phyloP scores from a whole-genome alignment of 2,113 vertebrate genomes.

The Spermophilus dauricus region DNA sequence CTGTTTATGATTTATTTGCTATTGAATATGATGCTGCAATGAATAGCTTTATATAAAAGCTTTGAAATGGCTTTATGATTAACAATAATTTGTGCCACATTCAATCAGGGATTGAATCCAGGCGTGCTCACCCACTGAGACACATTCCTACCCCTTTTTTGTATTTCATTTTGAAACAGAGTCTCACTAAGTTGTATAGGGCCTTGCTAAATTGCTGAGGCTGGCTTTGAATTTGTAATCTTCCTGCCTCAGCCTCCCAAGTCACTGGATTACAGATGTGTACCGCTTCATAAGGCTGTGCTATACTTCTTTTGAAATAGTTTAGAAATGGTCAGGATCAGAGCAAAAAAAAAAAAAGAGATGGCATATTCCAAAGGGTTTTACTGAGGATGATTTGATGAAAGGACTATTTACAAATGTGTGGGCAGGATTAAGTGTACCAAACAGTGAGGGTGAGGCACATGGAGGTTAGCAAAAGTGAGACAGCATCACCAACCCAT shows the following conservation, averaged over 20 bases:
- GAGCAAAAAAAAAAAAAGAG: background rate
- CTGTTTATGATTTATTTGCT: conserved; percentile 27
- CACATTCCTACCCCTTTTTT: too few relatives aligned
- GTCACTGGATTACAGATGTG: too few relatives aligned
- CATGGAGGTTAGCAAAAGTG: background rate
- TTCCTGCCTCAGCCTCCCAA: too few relatives aligned
- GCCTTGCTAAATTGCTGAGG: too few relatives aligned
- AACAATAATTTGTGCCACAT: background rate
- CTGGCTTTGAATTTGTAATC: too few relatives aligned
- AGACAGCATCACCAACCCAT: background rate
- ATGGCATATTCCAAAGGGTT: background rate
- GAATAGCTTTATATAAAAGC: background rate
- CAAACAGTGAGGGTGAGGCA: background rate
- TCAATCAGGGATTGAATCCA: too few relatives aligned
- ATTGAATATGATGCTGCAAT: background rate
- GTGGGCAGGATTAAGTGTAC: background rate
- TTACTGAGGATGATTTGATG: background rate
- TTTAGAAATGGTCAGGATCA: background rate
- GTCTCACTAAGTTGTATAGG: too few relatives aligned
- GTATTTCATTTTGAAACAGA: too few relatives aligned
- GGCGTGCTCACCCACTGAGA: too few relatives aligned
- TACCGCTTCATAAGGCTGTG: too few relatives aligned
- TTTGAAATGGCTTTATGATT: background rate
- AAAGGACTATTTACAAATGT: background rate
- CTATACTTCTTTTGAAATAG: background rate